Percentiles rank a stretch among this genome's conserved stretches.
Conservation (phyloP, 2,113 vertebrate species). For the Leptobrachium leishanense region DNA sequence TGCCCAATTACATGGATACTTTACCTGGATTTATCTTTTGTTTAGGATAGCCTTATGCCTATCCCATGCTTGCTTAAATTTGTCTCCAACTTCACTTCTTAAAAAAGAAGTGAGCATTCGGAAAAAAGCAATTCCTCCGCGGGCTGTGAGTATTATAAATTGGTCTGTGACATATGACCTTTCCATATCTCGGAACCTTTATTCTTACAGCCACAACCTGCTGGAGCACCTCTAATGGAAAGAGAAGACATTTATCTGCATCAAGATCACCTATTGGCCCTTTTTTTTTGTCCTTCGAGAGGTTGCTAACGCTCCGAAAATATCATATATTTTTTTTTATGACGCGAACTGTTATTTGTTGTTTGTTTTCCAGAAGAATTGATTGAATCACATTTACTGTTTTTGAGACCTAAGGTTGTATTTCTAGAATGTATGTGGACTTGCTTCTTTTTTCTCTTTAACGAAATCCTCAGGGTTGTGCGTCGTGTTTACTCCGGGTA, state of each 20-base stretch:
- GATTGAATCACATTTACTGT: conserved; percentile 19
- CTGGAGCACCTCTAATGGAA: neutral
- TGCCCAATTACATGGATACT: too few species aligned
- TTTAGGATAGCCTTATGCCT: too few species aligned
- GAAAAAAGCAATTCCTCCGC: too few species aligned
- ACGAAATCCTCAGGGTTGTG: too few species aligned
- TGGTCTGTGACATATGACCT: neutral
- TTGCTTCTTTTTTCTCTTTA: too few species aligned
- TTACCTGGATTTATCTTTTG: too few species aligned
- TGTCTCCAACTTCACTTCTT: too few species aligned
- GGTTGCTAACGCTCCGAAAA: conserved; percentile 17
- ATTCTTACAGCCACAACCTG: neutral
- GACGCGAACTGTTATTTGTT: conserved; percentile 19
- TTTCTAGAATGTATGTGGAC: too few species aligned
- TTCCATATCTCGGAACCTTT: too few species aligned
- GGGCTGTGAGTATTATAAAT: neutral
- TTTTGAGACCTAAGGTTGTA: neutral
- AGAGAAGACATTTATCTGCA: neutral
- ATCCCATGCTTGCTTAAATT: too few species aligned
- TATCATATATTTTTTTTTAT: neutral
- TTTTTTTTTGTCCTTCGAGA: conserved; percentile 20
- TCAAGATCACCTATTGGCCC: conserved; percentile 7
- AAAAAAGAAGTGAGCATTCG: too few species aligned
- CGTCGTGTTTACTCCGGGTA: too few species aligned
- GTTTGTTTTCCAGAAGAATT: conserved; percentile 14